Evolutionary conservation across 2,888 invertebrate genomes (phyloP), one percentile per base, ranked within the genome.

Genomic region (Helobdella robusta): DNA sequence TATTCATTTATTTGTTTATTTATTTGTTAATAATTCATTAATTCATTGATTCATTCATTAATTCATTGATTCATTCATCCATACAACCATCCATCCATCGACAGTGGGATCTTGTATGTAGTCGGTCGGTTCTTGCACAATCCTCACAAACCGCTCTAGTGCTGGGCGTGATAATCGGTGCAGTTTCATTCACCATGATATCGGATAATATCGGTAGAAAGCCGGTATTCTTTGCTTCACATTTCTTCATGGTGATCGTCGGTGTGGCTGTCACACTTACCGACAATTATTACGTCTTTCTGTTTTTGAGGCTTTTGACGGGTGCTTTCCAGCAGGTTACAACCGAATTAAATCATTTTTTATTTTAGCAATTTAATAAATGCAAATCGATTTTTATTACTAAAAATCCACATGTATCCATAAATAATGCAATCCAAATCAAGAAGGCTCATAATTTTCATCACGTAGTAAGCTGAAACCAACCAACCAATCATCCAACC

Each of bases 41-140:
- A n/a, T n/a, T n/a, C n/a, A n/a, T n/a, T n/a, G n/a, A n/a, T n/a
- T n/a, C n/a, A n/a, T n/a, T n/a, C n/a, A n/a, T n/a, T n/a, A n/a
- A n/a, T n/a, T n/a, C n/a, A n/a, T n/a, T n/a, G n/a, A n/a, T n/a
- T n/a, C n/a, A n/a, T n/a, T n/a, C n/a, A n/a, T n/a, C n/a, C n/a
- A n/a, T n/a, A n/a, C n/a, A n/a, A n/a, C n/a, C n/a, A n/a, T n/a
- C n/a, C n/a, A n/a, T n/a, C n/a, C n/a, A n/a, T n/a, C n/a, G n/a
- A 8, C 30, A 73, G 73, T 73, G 72, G 72, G 69, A 72, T 36
- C 66, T 73, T 60, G 73, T 73, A 30, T 73, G 73, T 44, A 70
- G 70, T 56, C 35, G 65, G 6, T 64, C 59, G 28, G 69, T 66
- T 62, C 58, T 71, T 64, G 64, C 66, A 32, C 70, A 73, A 64